A percentile compares a stretch with the other conserved stretches of the same genome.
Evolutionary conservation across 1,140 invertebrate species (phyloP).

Genomic region (Rhopalosiphum maidis): DNA sequence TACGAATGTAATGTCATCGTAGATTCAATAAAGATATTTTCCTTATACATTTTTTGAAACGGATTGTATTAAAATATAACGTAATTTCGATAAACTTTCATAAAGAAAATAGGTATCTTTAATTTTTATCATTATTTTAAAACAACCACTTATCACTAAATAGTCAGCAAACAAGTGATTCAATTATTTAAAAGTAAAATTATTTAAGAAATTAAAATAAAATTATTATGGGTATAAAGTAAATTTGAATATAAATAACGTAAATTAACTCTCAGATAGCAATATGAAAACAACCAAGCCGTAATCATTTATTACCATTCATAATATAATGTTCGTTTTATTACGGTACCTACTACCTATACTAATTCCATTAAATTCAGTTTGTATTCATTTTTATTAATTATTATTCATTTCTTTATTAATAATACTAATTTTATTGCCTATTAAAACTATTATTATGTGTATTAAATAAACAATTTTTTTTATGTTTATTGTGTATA

Average conservation of each 20-base stretch:
- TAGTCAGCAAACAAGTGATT: not conserved
- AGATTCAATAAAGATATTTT: not conserved
- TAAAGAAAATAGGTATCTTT: not conserved
- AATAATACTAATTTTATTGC: not conserved
- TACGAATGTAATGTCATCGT: not conserved
- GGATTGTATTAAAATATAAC: not conserved
- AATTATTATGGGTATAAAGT: not conserved
- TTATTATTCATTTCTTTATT: not conserved
- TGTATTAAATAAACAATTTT: not conserved
- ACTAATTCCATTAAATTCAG: not conserved
- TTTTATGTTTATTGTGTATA: not conserved
- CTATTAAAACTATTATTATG: not conserved
- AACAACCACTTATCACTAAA: not conserved
- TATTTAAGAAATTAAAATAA: not conserved
- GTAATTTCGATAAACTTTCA: not conserved
- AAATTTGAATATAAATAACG: not conserved
- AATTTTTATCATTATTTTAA: not conserved
- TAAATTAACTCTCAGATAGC: not conserved
- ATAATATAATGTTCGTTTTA: not conserved
- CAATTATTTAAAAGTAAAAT: too few relatives aligned
- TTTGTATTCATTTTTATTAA: slow-evolving; percentile 2
- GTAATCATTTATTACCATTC: not conserved
- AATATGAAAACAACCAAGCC: not conserved
- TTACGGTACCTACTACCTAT: not conserved
- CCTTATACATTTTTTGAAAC: not conserved